Evolutionary conservation across 2,888 invertebrate genomes (phyloP), one percentile per base, ranked within the genome.

Genomic region (Allacma fusca): DNA sequence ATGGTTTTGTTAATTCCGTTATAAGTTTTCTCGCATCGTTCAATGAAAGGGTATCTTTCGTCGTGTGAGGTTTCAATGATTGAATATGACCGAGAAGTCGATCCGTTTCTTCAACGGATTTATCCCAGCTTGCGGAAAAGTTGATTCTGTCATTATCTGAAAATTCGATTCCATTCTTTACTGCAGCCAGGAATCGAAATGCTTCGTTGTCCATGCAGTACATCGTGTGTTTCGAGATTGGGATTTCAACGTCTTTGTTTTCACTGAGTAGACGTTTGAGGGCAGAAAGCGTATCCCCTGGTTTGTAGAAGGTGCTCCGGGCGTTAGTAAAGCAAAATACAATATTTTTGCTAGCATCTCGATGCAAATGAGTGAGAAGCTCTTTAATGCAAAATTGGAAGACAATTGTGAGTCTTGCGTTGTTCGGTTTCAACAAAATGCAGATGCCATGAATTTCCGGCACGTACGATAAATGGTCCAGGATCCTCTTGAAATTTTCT

Each of bases 121-220:
- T 79, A 0, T 75, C 65, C 82, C 82, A 82, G 28, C 78, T 79
- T 26, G 43, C 19, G 5, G 44, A 4, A 67, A 64, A 80, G 64
- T 78, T 78, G 4, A 43, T 26, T 7, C 43, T 19, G n/a, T 81
- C 79, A 1, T 75, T 78, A 0, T 44, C 75, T 0, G 57, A 0
- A 57, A 82, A 82, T 9, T 59, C 69, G 13, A 79, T 40, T 40
- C 13, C 13, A 44, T 78, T 69, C 21, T 80, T 81, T 0, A 76
- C 12, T 0, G 83, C 83, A 13, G 74, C 76, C 16, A 83, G 68
- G 75, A 77, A 83, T 4, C 83, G 70, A 23, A 77, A 67, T 1
- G 83, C 71, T 50, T 83, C 83, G n/a, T 64, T 78, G 43, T 82
- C 82, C 43, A 73, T 69, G 64, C 82, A 81, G 29, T 79, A 82